phyloP scores from a whole-genome alignment of 2,888 invertebrate genomes.

The Hemicrepidius hirtus region DNA sequence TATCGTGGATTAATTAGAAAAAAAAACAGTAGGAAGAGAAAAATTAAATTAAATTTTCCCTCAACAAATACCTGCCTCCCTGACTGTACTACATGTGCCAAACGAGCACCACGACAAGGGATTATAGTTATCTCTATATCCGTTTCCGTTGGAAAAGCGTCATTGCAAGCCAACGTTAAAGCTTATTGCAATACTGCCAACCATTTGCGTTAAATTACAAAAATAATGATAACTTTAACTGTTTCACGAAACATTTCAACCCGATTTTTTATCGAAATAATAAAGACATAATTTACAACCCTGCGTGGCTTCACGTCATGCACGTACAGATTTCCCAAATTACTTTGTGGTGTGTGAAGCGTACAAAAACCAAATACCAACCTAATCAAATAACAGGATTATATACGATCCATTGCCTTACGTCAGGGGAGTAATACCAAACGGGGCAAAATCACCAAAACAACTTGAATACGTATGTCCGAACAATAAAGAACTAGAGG shows the following conservation, averaged over 20 bases:
- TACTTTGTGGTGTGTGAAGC: slow-evolving; percentile 39
- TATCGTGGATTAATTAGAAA: not conserved
- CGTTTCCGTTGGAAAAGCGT: slow-evolving; percentile 27
- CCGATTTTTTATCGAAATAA: slow-evolving; percentile 5
- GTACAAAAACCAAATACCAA: slow-evolving; percentile 42
- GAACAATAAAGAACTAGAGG: slow-evolving; percentile 33
- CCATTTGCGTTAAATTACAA: slow-evolving; percentile 29
- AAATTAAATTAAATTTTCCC: slow-evolving; percentile 18
- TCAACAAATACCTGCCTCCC: slow-evolving; percentile 3
- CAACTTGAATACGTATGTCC: slow-evolving; percentile 29
- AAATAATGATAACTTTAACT: slow-evolving; percentile 12
- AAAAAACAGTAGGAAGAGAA: not conserved
- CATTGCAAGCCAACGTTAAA: slow-evolving; percentile 13
- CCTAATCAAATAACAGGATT: slow-evolving; percentile 58
- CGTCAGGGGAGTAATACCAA: slow-evolving; percentile 29
- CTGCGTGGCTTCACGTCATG: slow-evolving; percentile 31
- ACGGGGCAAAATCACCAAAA: slow-evolving; percentile 30
- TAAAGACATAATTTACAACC: slow-evolving; percentile 21
- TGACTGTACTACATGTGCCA: slow-evolving; percentile 4
- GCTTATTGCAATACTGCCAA: slow-evolving; percentile 22
- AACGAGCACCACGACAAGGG: slow-evolving; percentile 19
- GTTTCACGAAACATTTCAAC: not conserved
- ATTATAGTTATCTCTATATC: slow-evolving; percentile 31
- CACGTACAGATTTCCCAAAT: slow-evolving; percentile 28
- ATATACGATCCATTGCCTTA: slow-evolving; percentile 55